These are phyloP conservation scores for Mus minutoides DNA, from an alignment of 2,797 vertebrate species.

Conservation along the genomic window DNA sequence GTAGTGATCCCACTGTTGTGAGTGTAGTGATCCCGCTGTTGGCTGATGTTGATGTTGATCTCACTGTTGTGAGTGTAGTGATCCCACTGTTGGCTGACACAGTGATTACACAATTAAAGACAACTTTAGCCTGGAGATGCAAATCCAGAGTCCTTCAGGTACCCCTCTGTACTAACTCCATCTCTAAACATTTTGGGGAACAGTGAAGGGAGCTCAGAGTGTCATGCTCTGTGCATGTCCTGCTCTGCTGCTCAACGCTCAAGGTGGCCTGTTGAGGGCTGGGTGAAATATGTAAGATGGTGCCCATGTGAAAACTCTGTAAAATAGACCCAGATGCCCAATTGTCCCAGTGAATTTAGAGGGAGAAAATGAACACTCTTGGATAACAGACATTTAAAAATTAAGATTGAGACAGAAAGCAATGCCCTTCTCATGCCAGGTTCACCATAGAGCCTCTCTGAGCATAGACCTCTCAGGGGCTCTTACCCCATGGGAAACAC, in stretches of 20 bases:
- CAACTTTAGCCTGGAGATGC: neutral
- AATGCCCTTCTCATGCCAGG: neutral
- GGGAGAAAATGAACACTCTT: neutral
- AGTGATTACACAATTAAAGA: accelerated
- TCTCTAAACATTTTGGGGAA: neutral
- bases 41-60: too few relatives aligned
- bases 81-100: accelerated
- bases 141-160: neutral
- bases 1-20: too few relatives aligned
- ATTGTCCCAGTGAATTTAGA: neutral
- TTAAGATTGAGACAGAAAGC: accelerated
- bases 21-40: too few relatives aligned
- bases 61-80: too few relatives aligned
- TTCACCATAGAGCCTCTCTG: neutral
- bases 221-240: accelerated
- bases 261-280: accelerated
- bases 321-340: neutral
- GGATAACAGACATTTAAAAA: neutral
- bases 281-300: accelerated
- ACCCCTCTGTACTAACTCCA: neutral
- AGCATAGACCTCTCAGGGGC: neutral
- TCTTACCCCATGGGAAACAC: neutral
- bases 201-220: accelerated
- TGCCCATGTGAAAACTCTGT: neutral
- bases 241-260: accelerated